A percentile compares a stretch with the other conserved stretches of the same genome.
phyloP scores from a whole-genome alignment of 2,888 invertebrate species.

The Ochropacha duplaris region DNA sequence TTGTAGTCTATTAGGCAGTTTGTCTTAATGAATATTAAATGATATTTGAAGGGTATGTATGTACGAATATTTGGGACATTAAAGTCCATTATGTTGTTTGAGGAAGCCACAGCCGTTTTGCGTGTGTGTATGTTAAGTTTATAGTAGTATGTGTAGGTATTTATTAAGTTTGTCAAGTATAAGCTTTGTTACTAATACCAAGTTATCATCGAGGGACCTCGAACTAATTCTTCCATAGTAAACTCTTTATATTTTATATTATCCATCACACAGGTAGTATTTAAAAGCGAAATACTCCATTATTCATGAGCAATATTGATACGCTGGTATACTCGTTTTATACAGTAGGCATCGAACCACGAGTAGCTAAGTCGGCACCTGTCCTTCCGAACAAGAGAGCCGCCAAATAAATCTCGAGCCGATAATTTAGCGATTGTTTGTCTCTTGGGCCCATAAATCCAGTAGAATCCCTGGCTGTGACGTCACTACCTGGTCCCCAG shows the following conservation, averaged over 20 bases:
- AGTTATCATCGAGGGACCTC: no score
- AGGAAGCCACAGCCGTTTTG: background rate
- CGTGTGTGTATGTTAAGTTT: background rate
- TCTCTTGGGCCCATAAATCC: constrained; percentile 34
- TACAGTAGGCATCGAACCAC: background rate
- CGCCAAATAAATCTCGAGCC: constrained; percentile 52
- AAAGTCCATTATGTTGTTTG: constrained; percentile 5
- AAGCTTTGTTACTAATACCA: no score
- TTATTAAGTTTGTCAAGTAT: background rate
- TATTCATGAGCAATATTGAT: background rate
- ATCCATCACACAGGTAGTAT: background rate
- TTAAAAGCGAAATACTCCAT: background rate
- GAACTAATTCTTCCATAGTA: no score
- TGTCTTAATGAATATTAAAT: constrained; percentile 31
- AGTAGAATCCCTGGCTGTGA: constrained; percentile 18
- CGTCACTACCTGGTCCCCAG: constrained; percentile 21
- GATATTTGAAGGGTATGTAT: constrained; percentile 16
- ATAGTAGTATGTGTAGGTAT: background rate
- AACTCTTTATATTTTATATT: no score
- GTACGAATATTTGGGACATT: background rate
- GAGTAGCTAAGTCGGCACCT: constrained; percentile 43
- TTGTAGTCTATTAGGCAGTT: constrained; percentile 21
- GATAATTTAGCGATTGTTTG: constrained; percentile 70
- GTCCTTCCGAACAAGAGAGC: constrained; percentile 31
- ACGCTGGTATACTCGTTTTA: background rate